phyloP scores from a whole-genome alignment of 2,797 vertebrate genomes.

The Diplodus sargus region DNA sequence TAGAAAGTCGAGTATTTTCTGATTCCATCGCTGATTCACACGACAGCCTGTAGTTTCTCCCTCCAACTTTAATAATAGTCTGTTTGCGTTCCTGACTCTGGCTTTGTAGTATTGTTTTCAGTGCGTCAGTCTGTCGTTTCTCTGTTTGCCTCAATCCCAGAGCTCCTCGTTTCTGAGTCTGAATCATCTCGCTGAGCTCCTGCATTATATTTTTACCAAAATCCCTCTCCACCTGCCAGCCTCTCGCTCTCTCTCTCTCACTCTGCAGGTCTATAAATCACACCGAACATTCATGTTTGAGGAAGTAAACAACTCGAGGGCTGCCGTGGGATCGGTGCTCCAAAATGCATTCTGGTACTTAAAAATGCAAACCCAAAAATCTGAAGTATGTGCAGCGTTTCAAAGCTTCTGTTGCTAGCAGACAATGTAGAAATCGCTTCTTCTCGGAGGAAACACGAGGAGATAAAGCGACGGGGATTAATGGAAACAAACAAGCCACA shows the following conservation, averaged over 20 bases:
- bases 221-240: slow-evolving; percentile 43
- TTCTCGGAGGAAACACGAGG: not conserved
- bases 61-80: not conserved
- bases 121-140: not conserved
- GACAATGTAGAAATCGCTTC: not conserved
- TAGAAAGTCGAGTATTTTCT: not conserved
- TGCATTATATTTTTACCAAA: slow-evolving; percentile 23
- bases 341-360: not conserved
- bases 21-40: not conserved
- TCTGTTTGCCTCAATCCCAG: slow-evolving; percentile 21
- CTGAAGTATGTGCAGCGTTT: not conserved
- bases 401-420: not conserved
- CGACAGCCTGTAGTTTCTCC: not conserved
- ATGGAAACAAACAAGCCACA: not conserved
- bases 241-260: not conserved
- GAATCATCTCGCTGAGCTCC: slow-evolving; percentile 38
- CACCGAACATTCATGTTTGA: slow-evolving; percentile 38
- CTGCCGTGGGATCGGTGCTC: slow-evolving; percentile 35
- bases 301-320: slow-evolving; percentile 53
- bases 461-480: not conserved
- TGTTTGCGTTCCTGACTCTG: not conserved
- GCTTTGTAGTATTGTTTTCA: not conserved
- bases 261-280: slow-evolving; percentile 54
- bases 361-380: not conserved
- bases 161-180: not conserved